Evolutionary conservation across 2,113 vertebrate species (phyloP).

Genomic region (Lepisosteus oculatus): DNA sequence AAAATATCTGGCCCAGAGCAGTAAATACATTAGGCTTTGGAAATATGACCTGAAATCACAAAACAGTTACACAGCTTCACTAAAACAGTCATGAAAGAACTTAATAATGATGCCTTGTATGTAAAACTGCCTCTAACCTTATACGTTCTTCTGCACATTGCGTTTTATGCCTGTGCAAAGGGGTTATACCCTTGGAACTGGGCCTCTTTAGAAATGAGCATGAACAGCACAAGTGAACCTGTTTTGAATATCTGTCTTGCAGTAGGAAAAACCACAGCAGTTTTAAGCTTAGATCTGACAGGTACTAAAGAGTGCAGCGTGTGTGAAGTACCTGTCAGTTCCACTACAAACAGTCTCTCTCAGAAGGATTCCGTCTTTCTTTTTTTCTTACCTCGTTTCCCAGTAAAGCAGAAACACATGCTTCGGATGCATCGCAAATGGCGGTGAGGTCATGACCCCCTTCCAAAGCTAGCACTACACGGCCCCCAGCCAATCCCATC

Average conservation of each 20-base stretch:
- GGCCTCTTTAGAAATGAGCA: not conserved
- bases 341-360: not conserved
- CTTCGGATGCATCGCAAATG: constrained; percentile 95
- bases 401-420: constrained; percentile 91
- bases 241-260: not conserved
- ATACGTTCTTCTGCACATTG: no score
- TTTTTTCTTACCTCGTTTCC: constrained; percentile 83
- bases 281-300: not conserved
- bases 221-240: not conserved
- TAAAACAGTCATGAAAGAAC: no score
- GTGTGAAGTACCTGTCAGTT: constrained; percentile 1
- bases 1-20: no score
- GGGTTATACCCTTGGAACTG: no score
- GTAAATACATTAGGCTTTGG: no score
- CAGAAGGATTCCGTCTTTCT: not conserved
- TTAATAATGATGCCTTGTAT: no score
- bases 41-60: no score
- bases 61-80: no score
- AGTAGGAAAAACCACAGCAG: not conserved
- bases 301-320: constrained; percentile 2
- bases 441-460: constrained; percentile 96
- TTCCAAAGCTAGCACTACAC: constrained; percentile 87
- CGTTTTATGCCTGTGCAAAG: no score
- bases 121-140: no score
- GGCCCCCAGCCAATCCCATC: constrained; percentile 91